phyloP scores from a whole-genome alignment of 2,888 invertebrate genomes.

The Dinocampus coccinellae region DNA sequence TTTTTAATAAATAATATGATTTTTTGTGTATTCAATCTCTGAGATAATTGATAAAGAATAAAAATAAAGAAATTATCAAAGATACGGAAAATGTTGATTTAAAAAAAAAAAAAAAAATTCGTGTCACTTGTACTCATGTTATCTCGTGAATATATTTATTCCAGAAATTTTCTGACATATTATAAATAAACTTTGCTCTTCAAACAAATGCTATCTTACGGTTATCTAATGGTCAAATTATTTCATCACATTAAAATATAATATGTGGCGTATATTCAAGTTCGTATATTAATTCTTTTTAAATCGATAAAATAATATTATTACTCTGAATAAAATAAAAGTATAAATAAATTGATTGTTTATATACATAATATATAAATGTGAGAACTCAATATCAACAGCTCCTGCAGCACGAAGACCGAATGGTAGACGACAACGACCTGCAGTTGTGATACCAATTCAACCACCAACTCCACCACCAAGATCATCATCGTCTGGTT shows the following conservation, averaged over 20 bases:
- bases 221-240: not conserved
- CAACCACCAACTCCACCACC: conserved; percentile 58
- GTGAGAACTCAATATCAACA: conserved; percentile 39
- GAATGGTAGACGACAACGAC: conserved; percentile 38
- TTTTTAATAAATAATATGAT: not conserved
- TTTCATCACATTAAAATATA: not conserved
- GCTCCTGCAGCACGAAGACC: conserved; percentile 50
- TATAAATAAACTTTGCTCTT: not conserved
- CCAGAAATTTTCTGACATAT: not conserved
- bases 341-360: not conserved
- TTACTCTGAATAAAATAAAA: not conserved
- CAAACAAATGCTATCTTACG: not conserved
- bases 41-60: not conserved
- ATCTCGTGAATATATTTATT: not conserved
- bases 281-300: not conserved
- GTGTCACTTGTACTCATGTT: not conserved
- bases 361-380: conserved; percentile 20
- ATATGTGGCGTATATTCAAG: not conserved
- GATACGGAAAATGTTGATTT: not conserved
- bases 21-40: not conserved
- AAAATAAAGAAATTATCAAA: not conserved
- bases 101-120: too few species aligned
- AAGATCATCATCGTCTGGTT: conserved; percentile 52
- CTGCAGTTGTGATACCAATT: conserved; percentile 33
- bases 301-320: not conserved